Conservation (phyloP, 2,113 vertebrate genomes). For the Ondatra zibethicus region DNA sequence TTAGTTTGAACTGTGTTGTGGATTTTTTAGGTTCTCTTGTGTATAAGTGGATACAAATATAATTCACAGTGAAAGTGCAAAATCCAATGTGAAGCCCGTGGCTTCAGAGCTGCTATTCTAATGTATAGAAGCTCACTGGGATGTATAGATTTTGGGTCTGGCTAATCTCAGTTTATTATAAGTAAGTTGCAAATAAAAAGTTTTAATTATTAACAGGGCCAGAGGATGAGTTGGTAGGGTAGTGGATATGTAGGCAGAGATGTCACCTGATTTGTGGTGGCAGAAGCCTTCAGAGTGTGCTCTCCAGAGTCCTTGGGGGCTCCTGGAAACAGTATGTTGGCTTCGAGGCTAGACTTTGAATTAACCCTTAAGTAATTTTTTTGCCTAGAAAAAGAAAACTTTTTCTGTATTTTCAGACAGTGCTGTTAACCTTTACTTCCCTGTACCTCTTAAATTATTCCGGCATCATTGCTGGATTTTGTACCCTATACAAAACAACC, state of each 20-base stretch:
- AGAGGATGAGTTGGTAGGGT: neutral
- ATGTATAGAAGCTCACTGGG: neutral
- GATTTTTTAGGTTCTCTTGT: neutral
- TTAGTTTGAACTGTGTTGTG: neutral
- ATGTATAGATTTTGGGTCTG: neutral
- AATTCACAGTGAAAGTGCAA: neutral
- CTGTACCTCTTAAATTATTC: neutral
- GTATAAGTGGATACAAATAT: too few species aligned
- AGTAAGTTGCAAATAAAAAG: neutral
- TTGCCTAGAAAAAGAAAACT: neutral
- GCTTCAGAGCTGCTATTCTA: too few species aligned
- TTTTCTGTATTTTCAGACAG: neutral
- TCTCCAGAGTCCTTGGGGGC: neutral
- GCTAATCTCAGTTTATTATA: neutral
- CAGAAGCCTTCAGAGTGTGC: fast-evolving
- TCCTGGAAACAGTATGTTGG: neutral
- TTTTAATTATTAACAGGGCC: neutral
- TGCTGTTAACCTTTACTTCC: neutral
- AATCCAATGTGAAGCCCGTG: neutral
- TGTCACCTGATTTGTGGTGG: neutral
- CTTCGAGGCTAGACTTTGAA: neutral
- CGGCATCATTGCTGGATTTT: neutral
- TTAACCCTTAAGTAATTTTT: neutral
- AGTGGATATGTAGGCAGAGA: neutral
- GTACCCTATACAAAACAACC: neutral